A percentile compares a stretch with the other conserved stretches of the same genome.
These are phyloP conservation scores for Danio albolineatus DNA, from an alignment of 2,797 vertebrate species.

Conservation along the genomic window DNA sequence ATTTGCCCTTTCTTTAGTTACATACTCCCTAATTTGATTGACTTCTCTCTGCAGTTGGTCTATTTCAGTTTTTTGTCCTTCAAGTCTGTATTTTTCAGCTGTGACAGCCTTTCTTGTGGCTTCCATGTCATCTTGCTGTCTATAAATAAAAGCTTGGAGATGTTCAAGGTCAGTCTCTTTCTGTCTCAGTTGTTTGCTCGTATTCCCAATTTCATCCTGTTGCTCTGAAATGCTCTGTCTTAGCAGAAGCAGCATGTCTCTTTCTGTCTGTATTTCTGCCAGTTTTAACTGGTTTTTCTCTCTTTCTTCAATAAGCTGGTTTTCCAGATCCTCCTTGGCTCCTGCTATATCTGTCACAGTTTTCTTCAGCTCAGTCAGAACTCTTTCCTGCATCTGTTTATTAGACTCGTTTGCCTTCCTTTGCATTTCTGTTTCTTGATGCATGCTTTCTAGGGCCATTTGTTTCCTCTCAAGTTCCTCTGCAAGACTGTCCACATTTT, in stretches of 20 bases:
- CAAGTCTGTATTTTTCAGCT: neutral
- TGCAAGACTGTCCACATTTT: slow-evolving; percentile 8
- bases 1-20: neutral
- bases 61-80: neutral
- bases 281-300: slow-evolving; percentile 11
- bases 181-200: neutral
- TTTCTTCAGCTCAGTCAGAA: slow-evolving; percentile 16
- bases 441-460: neutral
- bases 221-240: slow-evolving; percentile 13
- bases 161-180: slow-evolving; percentile 28
- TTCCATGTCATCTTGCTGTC: slow-evolving; percentile 8
- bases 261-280: slow-evolving; percentile 13
- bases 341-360: slow-evolving; percentile 16
- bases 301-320: slow-evolving; percentile 26
- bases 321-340: slow-evolving; percentile 23
- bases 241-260: neutral
- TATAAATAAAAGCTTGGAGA: slow-evolving; percentile 14
- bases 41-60: neutral
- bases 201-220: slow-evolving; percentile 1
- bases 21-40: slow-evolving; percentile 9
- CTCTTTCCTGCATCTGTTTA: slow-evolving; percentile 15
- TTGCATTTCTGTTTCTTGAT: slow-evolving; percentile 9
- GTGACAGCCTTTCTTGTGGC: neutral
- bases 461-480: slow-evolving; percentile 6
- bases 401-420: slow-evolving; percentile 11